phyloP scores from a whole-genome alignment of 2,888 invertebrate genomes.

The Leucania comma region DNA sequence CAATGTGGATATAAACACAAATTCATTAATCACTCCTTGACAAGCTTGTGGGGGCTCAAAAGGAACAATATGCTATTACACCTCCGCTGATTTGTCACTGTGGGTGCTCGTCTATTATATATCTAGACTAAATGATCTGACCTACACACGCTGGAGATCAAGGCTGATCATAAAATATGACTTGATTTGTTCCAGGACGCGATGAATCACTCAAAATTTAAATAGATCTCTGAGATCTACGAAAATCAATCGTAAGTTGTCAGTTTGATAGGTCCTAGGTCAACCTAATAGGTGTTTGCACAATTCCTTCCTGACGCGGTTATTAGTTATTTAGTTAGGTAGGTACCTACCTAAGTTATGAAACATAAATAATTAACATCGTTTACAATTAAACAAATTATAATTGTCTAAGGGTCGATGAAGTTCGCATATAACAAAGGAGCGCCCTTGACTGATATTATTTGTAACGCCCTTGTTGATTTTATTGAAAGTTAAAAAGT shows the following conservation, averaged over 20 bases:
- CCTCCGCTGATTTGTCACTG: conserved; percentile 76
- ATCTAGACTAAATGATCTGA: conserved; percentile 80
- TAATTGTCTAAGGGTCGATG: conserved; percentile 7
- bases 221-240: conserved; percentile 15
- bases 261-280: not conserved
- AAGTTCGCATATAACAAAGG: conserved; percentile 37
- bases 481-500: conserved; percentile 66
- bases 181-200: conserved; percentile 38
- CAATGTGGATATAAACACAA: conserved; percentile 66
- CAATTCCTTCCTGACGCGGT: not conserved
- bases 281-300: not conserved
- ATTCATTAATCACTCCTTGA: conserved; percentile 71
- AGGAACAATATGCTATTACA: conserved; percentile 80
- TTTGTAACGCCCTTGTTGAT: conserved; percentile 39
- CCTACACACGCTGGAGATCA: conserved; percentile 72
- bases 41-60: conserved; percentile 73
- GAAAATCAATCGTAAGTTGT: conserved; percentile 20
- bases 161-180: conserved; percentile 62
- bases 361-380: not conserved
- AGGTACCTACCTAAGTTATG: too few relatives aligned
- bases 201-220: conserved; percentile 36
- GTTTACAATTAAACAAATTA: conserved; percentile 10
- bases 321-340: too few relatives aligned
- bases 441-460: conserved; percentile 49
- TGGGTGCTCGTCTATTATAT: conserved; percentile 79